Base-by-base conservation (phyloP, 1,140 invertebrate species). In the Panulirus ornatus region DNA sequence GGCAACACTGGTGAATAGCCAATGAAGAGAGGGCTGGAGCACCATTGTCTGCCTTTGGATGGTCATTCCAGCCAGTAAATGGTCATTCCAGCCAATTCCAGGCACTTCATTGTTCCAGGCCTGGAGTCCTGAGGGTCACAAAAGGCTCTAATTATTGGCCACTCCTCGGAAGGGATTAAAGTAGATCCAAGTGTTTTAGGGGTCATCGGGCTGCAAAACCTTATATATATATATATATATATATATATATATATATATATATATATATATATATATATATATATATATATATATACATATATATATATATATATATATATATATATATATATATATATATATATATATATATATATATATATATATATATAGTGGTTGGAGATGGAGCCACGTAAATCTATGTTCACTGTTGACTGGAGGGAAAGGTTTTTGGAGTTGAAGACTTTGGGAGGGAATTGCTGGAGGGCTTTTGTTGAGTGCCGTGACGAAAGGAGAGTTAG, bases 61-160 rank as follows among this genome's bases (percentile, higher is more conserved):
- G 87, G 87, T 82, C 87, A 88, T 88, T 88, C 87, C 87, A 54
- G 78, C 87, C 87, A 70, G 87, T 88, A 88, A 88, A 88, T 88
- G 87, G 87, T 88, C 87, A 88, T 88, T 88, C 87, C 87, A 88
- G 87, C 78, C 87, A 88, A 88, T 88, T 88, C 87, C 87, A 88
- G 87, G 87, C 87, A 88, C 87, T 81, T 88, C 78, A 88, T 88
- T 88, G 87, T 88, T 88, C 87, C 87, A 82, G 87, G 75, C 42
- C 54, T 71, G 87, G 78, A 82, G 87, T 88, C 87, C 87, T 36
- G 87, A 73, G 78, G 87, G 78, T 71, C 27, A 88, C 87, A 88
- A 88, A 87, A 88, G 87, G 78, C 87, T 88, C 87, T 88, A 88
- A 88, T 88, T 88, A 88, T 88, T 81, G 79, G 78, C 78, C 79